Evolutionary conservation across 2,113 vertebrate genomes (phyloP), one percentile per base, ranked within the genome.

Genomic region (Murina feae): DNA sequence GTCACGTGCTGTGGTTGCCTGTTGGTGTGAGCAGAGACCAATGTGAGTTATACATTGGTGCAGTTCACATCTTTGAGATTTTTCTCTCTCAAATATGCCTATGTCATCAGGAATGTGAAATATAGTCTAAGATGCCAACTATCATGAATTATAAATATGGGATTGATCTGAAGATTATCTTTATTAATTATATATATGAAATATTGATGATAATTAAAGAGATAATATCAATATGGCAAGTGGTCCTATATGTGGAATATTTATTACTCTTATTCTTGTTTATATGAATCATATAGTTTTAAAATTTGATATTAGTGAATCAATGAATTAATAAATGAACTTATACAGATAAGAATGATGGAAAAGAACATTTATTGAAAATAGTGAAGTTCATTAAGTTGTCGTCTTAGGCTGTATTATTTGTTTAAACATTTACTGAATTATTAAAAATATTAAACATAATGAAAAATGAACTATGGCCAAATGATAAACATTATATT

Each of bases 1-100:
- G 60, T 5, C 35, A 12, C 1, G 0, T 1, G 1, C 51, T 39
- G 0, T 11, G 30, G 23, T 30, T 11, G 4, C 9, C 44, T 76
- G 35, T 55, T 35, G 21, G 44, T 55, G 6, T 21, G 58, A 55
- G 30, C 8, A 37, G 90, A 86, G 35, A 23, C 32, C 1, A 1
- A 44, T 9, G 82, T 86, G 32, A 94, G 74, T 66, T n/a, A 49
- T 6, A 35, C 17, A 12, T 32, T 32, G 55, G 11, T 21, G 21
- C 66, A 18, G 23, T 58, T 55, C 0, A 1, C 63, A 37, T 66
- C 12, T 94, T 55, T 8, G 63, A 44, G 30, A 35, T 30, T 12
- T 74, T 53, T 51, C n/a, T 47, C 20, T 7, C 58, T 30, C 28
- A 44, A 6, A 9, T 80, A 42, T 53, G 80, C 28, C 37, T 20